Evolutionary conservation across 1,140 invertebrate genomes (phyloP).

Genomic region (Trissolcus basalis): DNA sequence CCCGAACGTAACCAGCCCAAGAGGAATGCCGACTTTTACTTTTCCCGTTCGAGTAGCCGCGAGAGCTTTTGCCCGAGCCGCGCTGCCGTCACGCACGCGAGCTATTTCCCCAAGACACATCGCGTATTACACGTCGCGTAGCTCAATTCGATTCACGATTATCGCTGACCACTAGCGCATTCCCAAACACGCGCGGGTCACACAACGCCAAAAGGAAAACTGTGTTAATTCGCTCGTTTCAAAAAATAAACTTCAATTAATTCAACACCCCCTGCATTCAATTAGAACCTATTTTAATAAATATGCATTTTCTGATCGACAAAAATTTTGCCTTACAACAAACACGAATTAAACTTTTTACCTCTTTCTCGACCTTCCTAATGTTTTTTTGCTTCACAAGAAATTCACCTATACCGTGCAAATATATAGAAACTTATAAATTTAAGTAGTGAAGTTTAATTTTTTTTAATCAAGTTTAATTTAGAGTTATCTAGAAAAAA

Average conservation of each 20-base stretch:
- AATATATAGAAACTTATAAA: no score
- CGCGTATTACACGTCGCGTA: constrained; percentile 49
- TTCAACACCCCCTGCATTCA: constrained; percentile 16
- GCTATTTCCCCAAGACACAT: constrained; percentile 33
- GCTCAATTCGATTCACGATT: constrained; percentile 48
- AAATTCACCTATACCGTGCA: no score
- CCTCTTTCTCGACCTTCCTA: not conserved
- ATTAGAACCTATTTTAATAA: constrained; percentile 17
- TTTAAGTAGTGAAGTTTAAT: no score
- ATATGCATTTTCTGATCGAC: constrained; percentile 14
- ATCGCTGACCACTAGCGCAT: constrained; percentile 37
- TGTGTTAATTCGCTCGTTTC: constrained; percentile 29
- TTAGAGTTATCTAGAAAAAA: no score
- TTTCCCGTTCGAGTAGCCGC: constrained; percentile 58
- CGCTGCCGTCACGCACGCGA: constrained; percentile 51
- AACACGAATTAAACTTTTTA: constrained; percentile 37
- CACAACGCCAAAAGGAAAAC: constrained; percentile 55
- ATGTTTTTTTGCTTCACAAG: no score
- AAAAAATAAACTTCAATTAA: constrained; percentile 42
- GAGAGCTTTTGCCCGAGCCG: constrained; percentile 45
- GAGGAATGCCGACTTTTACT: constrained; percentile 66
- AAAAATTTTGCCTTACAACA: constrained; percentile 25
- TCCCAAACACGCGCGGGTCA: constrained; percentile 48
- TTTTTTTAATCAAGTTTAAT: no score
- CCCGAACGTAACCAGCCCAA: constrained; percentile 44